phyloP scores from a whole-genome alignment of 2,797 vertebrate species.

The Botia kubotai region DNA sequence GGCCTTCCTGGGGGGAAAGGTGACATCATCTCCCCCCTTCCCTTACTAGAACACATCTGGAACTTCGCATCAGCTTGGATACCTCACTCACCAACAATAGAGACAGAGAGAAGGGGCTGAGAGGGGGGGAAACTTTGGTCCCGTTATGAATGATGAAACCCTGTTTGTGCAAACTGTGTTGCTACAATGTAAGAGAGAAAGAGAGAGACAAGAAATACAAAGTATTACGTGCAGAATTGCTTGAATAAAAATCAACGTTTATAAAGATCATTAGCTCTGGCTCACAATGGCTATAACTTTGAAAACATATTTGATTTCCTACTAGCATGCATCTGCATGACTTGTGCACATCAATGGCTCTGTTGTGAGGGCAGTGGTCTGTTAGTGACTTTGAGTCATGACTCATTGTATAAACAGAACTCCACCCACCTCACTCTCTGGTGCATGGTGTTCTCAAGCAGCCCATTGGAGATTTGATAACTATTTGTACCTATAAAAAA shows the following conservation, averaged over 20 bases:
- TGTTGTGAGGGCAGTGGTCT: constrained; percentile 30
- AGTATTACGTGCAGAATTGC: neutral
- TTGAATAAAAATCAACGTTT: neutral
- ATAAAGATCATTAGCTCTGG: neutral
- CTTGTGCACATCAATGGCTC: constrained; percentile 28
- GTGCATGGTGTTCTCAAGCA: constrained; percentile 21
- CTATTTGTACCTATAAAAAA: constrained; percentile 61
- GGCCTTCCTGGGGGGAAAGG: neutral
- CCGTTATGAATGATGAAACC: neutral
- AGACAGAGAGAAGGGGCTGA: neutral
- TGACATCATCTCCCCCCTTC: constrained; percentile 16
- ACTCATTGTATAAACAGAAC: constrained; percentile 60
- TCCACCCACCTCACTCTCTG: constrained; percentile 48
- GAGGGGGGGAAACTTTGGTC: neutral
- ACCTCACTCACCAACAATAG: neutral
- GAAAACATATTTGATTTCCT: neutral
- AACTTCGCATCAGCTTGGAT: neutral
- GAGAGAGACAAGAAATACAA: neutral
- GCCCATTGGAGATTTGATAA: constrained; percentile 32
- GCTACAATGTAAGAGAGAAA: neutral
- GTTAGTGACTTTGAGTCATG: constrained; percentile 47
- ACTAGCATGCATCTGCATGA: neutral
- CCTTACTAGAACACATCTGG: constrained; percentile 6
- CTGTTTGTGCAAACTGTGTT: neutral
- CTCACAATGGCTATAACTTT: neutral